Base-by-base conservation (phyloP, 2,113 vertebrate genomes). In the Himantopus leucocephalus region DNA sequence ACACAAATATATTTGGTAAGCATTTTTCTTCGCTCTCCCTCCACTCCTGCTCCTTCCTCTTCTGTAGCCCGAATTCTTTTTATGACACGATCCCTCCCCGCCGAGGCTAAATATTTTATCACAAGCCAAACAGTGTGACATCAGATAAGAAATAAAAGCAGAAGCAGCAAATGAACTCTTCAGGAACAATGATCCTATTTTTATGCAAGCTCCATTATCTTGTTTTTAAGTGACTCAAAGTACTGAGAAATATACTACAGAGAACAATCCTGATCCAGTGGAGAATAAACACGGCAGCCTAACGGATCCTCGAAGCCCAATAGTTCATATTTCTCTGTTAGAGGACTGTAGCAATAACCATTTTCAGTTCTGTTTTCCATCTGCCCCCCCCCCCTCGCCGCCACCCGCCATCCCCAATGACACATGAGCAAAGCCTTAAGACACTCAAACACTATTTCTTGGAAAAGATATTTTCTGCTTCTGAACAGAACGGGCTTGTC, bases 121-220 rank as follows among this genome's bases (percentile, higher is more conserved):
- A 48, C 64, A 94, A 90, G 85, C 53, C 75, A 92, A 96, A 88
- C 71, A 88, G 43, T n/a, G 77, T 47, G 60, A 88, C 35, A 96
- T 92, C 47, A 89, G 85, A 58, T 91, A 87, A 94, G 83, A 83
- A 96, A 97, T 15, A 94, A 86, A 95, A 96, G 92, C 71, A 85
- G 59, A 85, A 94, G 75, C 80, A 93, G 73, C 43, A 71, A 76
- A 58, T 43, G n/a, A 94, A 77, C 73, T 84, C 74, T 86, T 92
- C 52, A 87, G 79, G 74, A 92, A 92, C 84, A 72, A 94, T 29
- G 50, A 78, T 78, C 70, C 50, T 78, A 50, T 73, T 90, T 94
- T 86, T 37, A 85, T 26, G 52, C 55, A 83, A 93, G 74, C 84
- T 34, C 37, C 41, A 64, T 59, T 78, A 75, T 67, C 52, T 58